Base-by-base conservation (phyloP, 2,113 vertebrate genomes). In the Toxotes jaculatrix region DNA sequence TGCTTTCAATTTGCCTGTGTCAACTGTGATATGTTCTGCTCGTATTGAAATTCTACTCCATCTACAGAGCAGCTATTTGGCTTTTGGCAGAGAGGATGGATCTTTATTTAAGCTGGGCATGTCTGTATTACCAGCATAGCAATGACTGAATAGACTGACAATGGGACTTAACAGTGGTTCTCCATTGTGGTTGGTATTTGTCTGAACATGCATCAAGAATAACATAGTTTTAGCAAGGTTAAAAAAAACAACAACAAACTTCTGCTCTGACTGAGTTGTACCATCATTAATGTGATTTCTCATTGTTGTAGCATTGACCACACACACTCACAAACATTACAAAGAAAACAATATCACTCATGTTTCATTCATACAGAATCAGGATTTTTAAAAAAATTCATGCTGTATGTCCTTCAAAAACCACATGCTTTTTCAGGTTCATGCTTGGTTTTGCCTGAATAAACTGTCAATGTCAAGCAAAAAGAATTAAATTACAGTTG, bases 1-100 rank as follows among this genome's bases (percentile, higher is more conserved):
- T 64, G 34, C 76, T 87, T 84, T 82, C 69, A 82, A 67, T 86
- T 89, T 86, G 60, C 61, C 53, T 79, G 70, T 80, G 82, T 86
- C 83, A 76, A 61, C 75, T 66, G 67, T 74, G 72, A 87, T 81
- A 64, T 71, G 78, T 77, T 69, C 71, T 64, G 36, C 23, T 59
- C 62, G 4, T 73, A 83, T 16, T 87, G 66, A 74, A 75, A 87
- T 79, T 56, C 66, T 83, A 31, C 67, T 55, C 51, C 51, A 16
- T 62, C 62, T 42, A 82, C 59, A 60, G 17, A 56, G 66, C 31
- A 69, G 68, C 62, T 66, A 66, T 71, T 64, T 73, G 82, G 60
- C 32, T 77, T 43, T 65, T 64, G 7, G 62, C 38, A 59, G 62
- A 80, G 14, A 43, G 45, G 43, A 55, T 68, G 68, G 32, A 21